Conservation (phyloP, 1,140 invertebrate species). For the Drosophila eugracilis region DNA sequence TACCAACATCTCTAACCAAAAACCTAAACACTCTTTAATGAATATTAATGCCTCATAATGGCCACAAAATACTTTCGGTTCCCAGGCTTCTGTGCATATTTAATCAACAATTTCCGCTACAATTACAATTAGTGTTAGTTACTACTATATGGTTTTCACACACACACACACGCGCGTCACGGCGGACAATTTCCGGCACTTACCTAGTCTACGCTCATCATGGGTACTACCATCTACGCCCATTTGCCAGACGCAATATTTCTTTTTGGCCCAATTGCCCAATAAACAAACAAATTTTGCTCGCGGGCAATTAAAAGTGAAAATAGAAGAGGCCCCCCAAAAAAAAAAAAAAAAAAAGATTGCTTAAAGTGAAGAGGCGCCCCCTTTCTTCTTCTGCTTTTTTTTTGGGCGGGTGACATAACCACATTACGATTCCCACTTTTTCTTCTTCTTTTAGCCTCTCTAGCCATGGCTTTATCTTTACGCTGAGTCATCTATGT, state of each 20-base stretch:
- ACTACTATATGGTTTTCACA: neutral
- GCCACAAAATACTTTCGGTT: neutral
- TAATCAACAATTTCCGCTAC: constrained; percentile 59
- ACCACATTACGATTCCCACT: constrained; percentile 12
- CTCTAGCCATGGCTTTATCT: constrained; percentile 12
- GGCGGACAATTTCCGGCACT: constrained; percentile 55
- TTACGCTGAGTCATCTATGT: constrained; percentile 30
- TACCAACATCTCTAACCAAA: neutral
- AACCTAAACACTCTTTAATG: neutral
- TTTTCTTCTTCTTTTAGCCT: neutral
- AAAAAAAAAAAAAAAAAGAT: neutral
- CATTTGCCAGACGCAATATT: constrained; percentile 12
- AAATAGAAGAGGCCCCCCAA: constrained; percentile 44
- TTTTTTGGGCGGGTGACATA: constrained; percentile 48
- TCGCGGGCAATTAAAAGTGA: constrained; percentile 67
- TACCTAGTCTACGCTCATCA: neutral
- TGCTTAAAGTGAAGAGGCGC: constrained; percentile 40
- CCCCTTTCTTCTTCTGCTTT: neutral
- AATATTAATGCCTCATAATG: constrained; percentile 7
- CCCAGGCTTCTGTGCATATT: constrained; percentile 33
- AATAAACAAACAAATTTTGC: constrained; percentile 50
- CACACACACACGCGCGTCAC: constrained; percentile 1
- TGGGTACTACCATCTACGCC: constrained; percentile 6
- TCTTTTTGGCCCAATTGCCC: constrained; percentile 42
- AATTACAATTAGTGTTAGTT: constrained; percentile 52